Conservation (phyloP, 1,140 invertebrate genomes). For the Trinorchestia longiramus region DNA sequence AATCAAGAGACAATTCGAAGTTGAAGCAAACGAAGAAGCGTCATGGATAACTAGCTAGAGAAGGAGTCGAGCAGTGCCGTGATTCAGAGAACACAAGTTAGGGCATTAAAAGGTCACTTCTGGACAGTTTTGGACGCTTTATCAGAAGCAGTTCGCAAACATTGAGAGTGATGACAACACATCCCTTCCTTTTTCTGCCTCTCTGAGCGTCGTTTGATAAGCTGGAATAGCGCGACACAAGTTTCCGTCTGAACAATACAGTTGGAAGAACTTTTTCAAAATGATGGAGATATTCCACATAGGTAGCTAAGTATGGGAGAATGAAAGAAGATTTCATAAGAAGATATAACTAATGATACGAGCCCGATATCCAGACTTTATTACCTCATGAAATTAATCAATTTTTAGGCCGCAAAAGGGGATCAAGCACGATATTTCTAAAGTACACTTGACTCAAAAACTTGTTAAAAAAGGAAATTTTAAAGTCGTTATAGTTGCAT, state of each 20-base stretch:
- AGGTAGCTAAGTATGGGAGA: not conserved
- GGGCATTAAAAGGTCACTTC: constrained; percentile 46
- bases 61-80: not conserved
- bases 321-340: not conserved
- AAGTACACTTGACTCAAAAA: not conserved
- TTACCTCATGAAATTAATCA: not conserved
- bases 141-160: not conserved
- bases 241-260: not conserved
- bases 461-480: not conserved
- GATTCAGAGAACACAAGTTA: constrained; percentile 14
- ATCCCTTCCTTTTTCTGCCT: not conserved
- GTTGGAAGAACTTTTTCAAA: not conserved
- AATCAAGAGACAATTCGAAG: constrained; percentile 20
- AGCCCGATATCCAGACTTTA: not conserved
- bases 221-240: not conserved
- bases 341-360: not conserved
- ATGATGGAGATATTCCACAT: not conserved
- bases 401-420: not conserved
- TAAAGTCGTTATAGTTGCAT: too few species aligned
- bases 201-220: not conserved
- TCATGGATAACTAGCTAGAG: not conserved
- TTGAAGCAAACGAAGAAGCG: not conserved
- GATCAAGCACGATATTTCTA: not conserved
- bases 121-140: constrained; percentile 28
- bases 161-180: not conserved